Percentiles rank a stretch among this genome's conserved stretches.
These are phyloP conservation scores for Ellobium chinense DNA, from an alignment of 2,888 invertebrate species.

Conservation along the genomic window DNA sequence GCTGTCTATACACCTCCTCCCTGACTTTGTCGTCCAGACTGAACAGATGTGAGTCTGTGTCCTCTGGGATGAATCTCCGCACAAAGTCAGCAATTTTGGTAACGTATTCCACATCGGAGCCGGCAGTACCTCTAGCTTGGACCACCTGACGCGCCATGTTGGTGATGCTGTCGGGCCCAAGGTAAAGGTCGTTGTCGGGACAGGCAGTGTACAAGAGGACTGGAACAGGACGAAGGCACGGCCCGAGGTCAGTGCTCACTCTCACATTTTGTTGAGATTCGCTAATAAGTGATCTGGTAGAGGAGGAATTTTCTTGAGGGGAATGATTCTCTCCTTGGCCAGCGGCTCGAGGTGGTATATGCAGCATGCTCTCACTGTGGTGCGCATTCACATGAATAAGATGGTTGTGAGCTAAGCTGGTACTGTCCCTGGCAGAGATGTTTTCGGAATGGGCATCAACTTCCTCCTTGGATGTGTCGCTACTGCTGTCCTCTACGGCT, in stretches of 20 bases:
- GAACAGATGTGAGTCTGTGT: slow-evolving; percentile 44
- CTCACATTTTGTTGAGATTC: too few relatives aligned
- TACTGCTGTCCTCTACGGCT: background rate
- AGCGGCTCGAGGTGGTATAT: too few relatives aligned
- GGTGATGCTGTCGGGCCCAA: slow-evolving; percentile 39
- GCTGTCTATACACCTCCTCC: slow-evolving; percentile 30
- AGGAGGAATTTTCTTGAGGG: background rate
- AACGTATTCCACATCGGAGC: slow-evolving; percentile 49
- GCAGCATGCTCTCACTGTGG: background rate
- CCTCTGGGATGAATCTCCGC: slow-evolving; percentile 47
- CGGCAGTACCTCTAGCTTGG: slow-evolving; percentile 35
- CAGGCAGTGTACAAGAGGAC: slow-evolving; percentile 46
- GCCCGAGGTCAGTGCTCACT: too few relatives aligned
- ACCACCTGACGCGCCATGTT: slow-evolving; percentile 49
- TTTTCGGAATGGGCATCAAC: background rate
- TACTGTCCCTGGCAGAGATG: background rate
- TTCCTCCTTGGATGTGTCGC: background rate
- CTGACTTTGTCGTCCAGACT: slow-evolving; percentile 44
- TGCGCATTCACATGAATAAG: background rate
- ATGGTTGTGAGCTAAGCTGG: background rate
- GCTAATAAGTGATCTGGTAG: too few relatives aligned
- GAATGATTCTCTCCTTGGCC: background rate
- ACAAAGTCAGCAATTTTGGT: slow-evolving; percentile 45
- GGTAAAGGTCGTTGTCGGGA: slow-evolving; percentile 40
- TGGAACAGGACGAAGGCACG: slow-evolving; percentile 10